Percentiles rank a stretch among this genome's conserved stretches.
These are phyloP conservation scores for Litoditis marina DNA, from an alignment of 2,888 invertebrate species.

Conservation along the genomic window DNA sequence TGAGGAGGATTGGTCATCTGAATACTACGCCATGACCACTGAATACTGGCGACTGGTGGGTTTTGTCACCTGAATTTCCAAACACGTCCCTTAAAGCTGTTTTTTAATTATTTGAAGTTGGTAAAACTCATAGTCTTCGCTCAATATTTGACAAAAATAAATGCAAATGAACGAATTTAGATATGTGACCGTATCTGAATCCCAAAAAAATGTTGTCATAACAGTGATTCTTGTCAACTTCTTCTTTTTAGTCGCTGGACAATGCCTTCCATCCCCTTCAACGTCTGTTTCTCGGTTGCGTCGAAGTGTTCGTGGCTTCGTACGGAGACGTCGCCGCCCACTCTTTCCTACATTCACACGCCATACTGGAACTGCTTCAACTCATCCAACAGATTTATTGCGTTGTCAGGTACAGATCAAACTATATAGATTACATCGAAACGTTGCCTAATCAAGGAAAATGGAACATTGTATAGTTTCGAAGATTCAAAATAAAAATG, in stretches of 20 bases:
- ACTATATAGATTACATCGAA: no score
- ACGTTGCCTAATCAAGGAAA: no score
- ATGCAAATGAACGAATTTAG: no score
- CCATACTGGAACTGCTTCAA: constrained; percentile 5
- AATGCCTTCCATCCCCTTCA: constrained; percentile 15
- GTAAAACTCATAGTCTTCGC: no score
- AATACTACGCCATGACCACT: constrained; percentile 7
- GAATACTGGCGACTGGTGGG: constrained; percentile 19
- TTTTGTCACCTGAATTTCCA: no score
- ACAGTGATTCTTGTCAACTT: not conserved
- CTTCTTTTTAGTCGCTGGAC: constrained; percentile 7
- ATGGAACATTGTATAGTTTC: no score
- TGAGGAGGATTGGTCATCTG: constrained; percentile 5
- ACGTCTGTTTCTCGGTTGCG: constrained; percentile 6
- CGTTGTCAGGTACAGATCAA: constrained; percentile 1
- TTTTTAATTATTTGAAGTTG: no score
- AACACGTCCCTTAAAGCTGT: no score
- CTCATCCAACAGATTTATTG: constrained; percentile 4
- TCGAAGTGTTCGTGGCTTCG: constrained; percentile 8
- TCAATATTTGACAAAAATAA: no score
- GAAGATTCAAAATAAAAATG: no score
- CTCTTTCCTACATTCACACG: constrained; percentile 5
- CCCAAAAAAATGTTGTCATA: not conserved
- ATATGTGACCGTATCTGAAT: not conserved
- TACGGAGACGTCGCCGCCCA: constrained; percentile 12